A percentile compares a stretch with the other conserved stretches of the same genome.
Evolutionary conservation across 1,140 invertebrate genomes (phyloP).

Genomic region (Amyelois transitella): DNA sequence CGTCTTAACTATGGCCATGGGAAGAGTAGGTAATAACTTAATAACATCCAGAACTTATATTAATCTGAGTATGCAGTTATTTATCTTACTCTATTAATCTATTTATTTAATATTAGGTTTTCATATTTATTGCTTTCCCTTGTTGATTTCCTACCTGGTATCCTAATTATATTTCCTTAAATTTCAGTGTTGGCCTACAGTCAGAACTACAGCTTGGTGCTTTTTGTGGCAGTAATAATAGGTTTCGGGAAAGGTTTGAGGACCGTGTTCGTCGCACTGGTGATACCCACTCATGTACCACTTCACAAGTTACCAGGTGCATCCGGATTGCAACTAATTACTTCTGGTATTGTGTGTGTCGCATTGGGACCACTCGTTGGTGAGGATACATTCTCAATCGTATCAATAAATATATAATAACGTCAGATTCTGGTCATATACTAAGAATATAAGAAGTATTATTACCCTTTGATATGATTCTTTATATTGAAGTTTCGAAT

Average conservation of each 20-base stretch:
- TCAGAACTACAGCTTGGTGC: conserved; percentile 54
- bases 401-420: too few species aligned
- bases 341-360: conserved; percentile 76
- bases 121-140: too few species aligned
- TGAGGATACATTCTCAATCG: conserved; percentile 39
- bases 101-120: background rate
- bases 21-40: conserved; percentile 78
- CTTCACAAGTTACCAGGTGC: conserved; percentile 77
- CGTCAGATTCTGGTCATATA: too few species aligned
- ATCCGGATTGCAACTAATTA: conserved; percentile 77
- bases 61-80: too few species aligned
- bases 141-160: too few species aligned
- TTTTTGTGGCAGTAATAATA: conserved; percentile 75
- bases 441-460: too few species aligned
- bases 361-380: conserved; percentile 76
- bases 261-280: conserved; percentile 80
- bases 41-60: too few species aligned
- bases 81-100: too few species aligned
- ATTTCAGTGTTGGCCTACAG: conserved; percentile 71
- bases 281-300: conserved; percentile 79
- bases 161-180: conserved; percentile 10
- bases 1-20: conserved; percentile 77
- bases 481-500: too few species aligned
- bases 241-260: conserved; percentile 78
- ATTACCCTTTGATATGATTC: too few species aligned